Evolutionary conservation across 2,113 vertebrate species (phyloP).

Genomic region (Mustela lutreola): DNA sequence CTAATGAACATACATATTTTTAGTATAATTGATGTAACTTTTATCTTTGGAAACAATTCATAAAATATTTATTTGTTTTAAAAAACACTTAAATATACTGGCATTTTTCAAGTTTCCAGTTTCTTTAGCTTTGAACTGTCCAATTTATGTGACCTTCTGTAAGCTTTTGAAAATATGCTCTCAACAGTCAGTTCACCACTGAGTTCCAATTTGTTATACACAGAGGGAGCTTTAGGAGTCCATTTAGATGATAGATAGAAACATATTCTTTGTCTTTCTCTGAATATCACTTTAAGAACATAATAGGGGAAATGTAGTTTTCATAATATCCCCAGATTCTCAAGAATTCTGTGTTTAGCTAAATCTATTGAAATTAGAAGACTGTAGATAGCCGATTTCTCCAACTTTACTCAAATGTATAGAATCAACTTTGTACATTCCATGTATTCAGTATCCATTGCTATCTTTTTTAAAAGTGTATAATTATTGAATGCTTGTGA

Average conservation of each 20-base stretch:
- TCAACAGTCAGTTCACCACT: not conserved
- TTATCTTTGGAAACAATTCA: not conserved
- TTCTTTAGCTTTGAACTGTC: constrained; percentile 16
- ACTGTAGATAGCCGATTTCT: not conserved
- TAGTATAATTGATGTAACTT: not conserved
- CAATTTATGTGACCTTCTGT: constrained; percentile 50
- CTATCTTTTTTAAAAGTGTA: constrained; percentile 24
- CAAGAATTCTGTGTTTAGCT: constrained; percentile 18
- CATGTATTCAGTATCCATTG: not conserved
- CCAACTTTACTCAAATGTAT: not conserved
- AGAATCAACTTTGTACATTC: not conserved
- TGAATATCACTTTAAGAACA: constrained; percentile 33
- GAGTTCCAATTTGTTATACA: constrained; percentile 48
- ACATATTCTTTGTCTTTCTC: constrained; percentile 30
- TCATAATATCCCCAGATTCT: not conserved
- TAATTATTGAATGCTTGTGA: not conserved
- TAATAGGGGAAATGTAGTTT: not conserved
- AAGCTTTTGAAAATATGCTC: constrained; percentile 35
- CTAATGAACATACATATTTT: not conserved
- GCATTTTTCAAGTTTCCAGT: not conserved
- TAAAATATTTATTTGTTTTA: constrained; percentile 17
- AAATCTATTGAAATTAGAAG: not conserved
- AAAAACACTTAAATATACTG: not conserved
- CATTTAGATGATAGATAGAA: constrained; percentile 54
- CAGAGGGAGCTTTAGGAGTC: not conserved